Percentiles rank a stretch among this genome's conserved stretches.
Conservation (phyloP, 2,888 invertebrate species). For the Oligia strigilis region DNA sequence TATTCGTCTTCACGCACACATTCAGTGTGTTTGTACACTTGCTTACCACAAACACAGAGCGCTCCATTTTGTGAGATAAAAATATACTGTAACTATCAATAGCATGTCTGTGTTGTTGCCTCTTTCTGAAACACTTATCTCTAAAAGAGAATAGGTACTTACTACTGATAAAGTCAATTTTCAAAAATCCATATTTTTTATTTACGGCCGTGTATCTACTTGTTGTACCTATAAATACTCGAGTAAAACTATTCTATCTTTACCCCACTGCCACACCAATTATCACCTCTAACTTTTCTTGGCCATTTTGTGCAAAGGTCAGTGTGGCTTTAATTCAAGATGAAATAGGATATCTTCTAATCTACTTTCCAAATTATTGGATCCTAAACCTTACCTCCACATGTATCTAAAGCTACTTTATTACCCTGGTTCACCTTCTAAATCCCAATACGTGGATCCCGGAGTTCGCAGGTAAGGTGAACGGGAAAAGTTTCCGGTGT, state of each 20-base stretch:
- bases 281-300: neutral
- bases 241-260: neutral
- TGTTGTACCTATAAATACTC: neutral
- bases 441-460: constrained; percentile 48
- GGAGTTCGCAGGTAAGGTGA: constrained; percentile 37
- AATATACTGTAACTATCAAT: too few relatives aligned
- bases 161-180: neutral
- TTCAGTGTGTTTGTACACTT: neutral
- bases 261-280: neutral
- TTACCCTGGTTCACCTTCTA: constrained; percentile 38
- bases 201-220: neutral
- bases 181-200: neutral
- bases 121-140: neutral
- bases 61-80: neutral
- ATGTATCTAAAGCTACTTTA: constrained; percentile 45
- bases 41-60: neutral
- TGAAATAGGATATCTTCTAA: constrained; percentile 49
- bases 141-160: neutral
- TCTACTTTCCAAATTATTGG: constrained; percentile 55
- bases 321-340: constrained; percentile 41
- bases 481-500: constrained; percentile 38
- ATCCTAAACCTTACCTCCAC: constrained; percentile 21
- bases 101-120: too few relatives aligned
- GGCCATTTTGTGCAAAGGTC: constrained; percentile 10
- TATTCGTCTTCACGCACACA: too few relatives aligned